These are phyloP conservation scores for Eupelmus urozonus DNA, from an alignment of 2,888 invertebrate genomes.

Conservation along the genomic window DNA sequence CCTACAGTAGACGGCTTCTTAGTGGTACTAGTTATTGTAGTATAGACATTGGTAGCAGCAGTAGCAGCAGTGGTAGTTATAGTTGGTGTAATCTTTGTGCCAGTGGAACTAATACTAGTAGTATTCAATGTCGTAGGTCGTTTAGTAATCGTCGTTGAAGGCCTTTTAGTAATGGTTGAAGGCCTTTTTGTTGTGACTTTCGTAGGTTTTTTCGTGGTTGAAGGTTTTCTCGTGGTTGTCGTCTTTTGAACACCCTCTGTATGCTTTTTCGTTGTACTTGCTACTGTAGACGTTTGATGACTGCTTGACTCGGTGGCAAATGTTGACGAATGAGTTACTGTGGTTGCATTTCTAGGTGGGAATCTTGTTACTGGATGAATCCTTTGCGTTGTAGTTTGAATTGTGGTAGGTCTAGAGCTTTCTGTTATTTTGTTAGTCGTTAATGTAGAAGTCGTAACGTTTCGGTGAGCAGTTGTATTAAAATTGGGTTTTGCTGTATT, in stretches of 20 bases:
- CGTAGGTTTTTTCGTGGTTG: constrained; percentile 58
- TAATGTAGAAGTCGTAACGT: constrained; percentile 38
- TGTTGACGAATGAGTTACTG: constrained; percentile 40
- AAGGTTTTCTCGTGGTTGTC: constrained; percentile 52
- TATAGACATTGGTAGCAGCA: too few relatives aligned
- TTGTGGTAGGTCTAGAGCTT: constrained; percentile 49
- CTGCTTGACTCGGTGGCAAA: background rate
- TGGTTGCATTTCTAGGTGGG: constrained; percentile 73
- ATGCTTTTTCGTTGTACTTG: constrained; percentile 1
- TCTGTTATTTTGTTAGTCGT: background rate
- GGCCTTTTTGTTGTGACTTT: constrained; percentile 61
- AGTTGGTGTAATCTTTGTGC: background rate
- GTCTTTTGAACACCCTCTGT: constrained; percentile 31
- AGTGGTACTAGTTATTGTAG: background rate
- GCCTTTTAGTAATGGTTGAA: constrained; percentile 73
- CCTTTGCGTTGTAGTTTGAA: constrained; percentile 63
- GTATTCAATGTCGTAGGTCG: background rate
- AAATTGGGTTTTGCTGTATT: constrained; percentile 50
- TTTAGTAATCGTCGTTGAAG: constrained; percentile 65
- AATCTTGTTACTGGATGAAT: constrained; percentile 69
- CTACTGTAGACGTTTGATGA: background rate
- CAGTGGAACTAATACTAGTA: background rate
- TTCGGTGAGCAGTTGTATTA: constrained; percentile 46
- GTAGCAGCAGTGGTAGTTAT: background rate
- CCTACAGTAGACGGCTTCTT: constrained; percentile 63